Percentiles rank a stretch among this genome's conserved stretches.
Evolutionary conservation across 2,888 invertebrate genomes (phyloP).

Genomic region (Noctua fimbriata): DNA sequence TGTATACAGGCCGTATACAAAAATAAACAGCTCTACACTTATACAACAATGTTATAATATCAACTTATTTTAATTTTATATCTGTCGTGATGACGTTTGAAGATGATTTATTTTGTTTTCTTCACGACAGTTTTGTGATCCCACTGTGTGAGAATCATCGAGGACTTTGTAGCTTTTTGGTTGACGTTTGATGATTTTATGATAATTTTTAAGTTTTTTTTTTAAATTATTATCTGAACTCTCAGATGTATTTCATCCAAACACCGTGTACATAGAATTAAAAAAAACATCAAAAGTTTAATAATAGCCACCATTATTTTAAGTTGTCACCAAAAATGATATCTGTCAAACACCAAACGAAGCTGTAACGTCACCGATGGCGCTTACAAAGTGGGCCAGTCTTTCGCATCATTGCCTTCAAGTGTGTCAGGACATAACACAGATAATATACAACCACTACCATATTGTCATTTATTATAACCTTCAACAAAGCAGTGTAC

Average conservation of each 20-base stretch:
- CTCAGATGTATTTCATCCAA: not conserved
- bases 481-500: slow-evolving; percentile 71
- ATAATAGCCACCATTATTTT: not conserved
- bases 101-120: slow-evolving; percentile 3
- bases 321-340: not conserved
- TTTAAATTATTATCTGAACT: not conserved
- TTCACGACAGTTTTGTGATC: slow-evolving; percentile 38
- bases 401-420: slow-evolving; percentile 72
- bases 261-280: not conserved
- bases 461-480: slow-evolving; percentile 82
- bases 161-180: not conserved
- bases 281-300: not conserved
- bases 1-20: slow-evolving; percentile 87
- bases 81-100: slow-evolving; percentile 29
- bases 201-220: not conserved
- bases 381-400: slow-evolving; percentile 34
- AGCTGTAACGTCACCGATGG: slow-evolving; percentile 17
- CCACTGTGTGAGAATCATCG: slow-evolving; percentile 33
- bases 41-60: slow-evolving; percentile 77
- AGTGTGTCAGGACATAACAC: slow-evolving; percentile 68
- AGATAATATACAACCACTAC: slow-evolving; percentile 74
- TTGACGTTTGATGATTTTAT: not conserved
- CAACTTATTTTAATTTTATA: slow-evolving; percentile 56
- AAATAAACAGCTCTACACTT: slow-evolving; percentile 87
- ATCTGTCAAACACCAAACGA: slow-evolving; percentile 38